phyloP scores from a whole-genome alignment of 1,140 invertebrate genomes.

The Anoplophora glabripennis region DNA sequence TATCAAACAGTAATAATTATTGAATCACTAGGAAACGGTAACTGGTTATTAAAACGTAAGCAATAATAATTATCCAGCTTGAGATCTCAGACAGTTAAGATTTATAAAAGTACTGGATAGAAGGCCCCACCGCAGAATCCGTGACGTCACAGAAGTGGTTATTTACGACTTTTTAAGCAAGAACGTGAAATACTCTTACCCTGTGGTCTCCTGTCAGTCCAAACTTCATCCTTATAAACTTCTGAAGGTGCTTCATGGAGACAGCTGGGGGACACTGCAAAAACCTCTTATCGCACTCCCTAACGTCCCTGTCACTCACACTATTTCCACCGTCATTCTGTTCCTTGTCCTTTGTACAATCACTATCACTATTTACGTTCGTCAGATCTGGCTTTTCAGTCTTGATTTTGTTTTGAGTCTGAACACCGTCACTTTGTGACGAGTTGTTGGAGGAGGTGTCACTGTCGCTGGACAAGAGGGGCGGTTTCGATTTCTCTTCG shows the following conservation, averaged over 20 bases:
- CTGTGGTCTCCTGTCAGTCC: conserved; percentile 55
- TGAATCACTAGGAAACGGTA: no score
- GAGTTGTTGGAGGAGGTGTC: background rate
- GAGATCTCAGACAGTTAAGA: no score
- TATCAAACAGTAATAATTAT: no score
- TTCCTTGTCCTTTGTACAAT: conserved; percentile 12
- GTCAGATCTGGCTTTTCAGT: no score
- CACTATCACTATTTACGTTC: conserved; percentile 7
- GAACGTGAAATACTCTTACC: conserved; percentile 45
- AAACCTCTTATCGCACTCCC: conserved; percentile 51
- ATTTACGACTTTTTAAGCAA: no score
- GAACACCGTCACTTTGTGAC: background rate
- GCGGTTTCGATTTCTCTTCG: conserved; percentile 9
- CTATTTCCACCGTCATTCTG: conserved; percentile 16
- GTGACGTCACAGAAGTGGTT: no score
- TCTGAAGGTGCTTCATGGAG: conserved; percentile 67
- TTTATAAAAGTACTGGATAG: no score
- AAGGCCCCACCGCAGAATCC: no score
- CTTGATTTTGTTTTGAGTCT: background rate
- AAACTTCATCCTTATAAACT: conserved; percentile 70
- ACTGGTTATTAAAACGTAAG: background rate
- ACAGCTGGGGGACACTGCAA: conserved; percentile 70
- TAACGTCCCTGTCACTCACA: conserved; percentile 6
- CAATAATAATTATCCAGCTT: background rate
- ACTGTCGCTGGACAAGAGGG: background rate